These are phyloP conservation scores for Formica exsecta DNA, from an alignment of 1,140 invertebrate species.

Conservation along the genomic window DNA sequence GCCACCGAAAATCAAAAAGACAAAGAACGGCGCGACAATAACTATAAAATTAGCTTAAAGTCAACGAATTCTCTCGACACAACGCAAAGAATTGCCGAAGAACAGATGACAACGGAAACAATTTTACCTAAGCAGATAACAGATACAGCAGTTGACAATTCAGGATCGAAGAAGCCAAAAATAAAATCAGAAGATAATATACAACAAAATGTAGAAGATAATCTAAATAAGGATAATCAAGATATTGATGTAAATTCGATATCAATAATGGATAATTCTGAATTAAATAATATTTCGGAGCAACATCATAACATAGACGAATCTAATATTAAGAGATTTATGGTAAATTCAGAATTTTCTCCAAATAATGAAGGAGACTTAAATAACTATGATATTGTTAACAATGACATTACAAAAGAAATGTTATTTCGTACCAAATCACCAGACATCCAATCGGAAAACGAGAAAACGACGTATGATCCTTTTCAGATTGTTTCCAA, in stretches of 20 bases:
- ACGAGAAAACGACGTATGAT: slow-evolving; percentile 13
- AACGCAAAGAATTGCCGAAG: slow-evolving; percentile 5
- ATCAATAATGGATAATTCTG: neutral
- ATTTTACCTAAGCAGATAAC: neutral
- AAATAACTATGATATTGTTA: neutral
- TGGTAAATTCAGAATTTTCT: neutral
- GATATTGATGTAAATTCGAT: too few species aligned
- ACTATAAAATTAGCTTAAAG: neutral
- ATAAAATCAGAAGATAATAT: neutral
- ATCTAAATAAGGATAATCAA: too few species aligned
- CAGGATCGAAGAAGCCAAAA: neutral
- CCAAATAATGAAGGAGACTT: neutral
- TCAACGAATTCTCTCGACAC: neutral
- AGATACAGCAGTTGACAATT: neutral
- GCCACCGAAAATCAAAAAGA: neutral
- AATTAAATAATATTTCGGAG: neutral
- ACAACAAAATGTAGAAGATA: neutral
- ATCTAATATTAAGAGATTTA: neutral
- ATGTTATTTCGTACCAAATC: slow-evolving; percentile 45
- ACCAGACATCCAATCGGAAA: neutral
- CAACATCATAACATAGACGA: neutral
- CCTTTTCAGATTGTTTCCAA: neutral
- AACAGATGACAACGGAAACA: slow-evolving; percentile 16
- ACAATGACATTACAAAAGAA: neutral
- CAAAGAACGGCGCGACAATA: neutral